Evolutionary conservation across 37 sponge, comb jelly and placozoan species (phyloP).

Genomic region (Petrosia ficiformis): DNA sequence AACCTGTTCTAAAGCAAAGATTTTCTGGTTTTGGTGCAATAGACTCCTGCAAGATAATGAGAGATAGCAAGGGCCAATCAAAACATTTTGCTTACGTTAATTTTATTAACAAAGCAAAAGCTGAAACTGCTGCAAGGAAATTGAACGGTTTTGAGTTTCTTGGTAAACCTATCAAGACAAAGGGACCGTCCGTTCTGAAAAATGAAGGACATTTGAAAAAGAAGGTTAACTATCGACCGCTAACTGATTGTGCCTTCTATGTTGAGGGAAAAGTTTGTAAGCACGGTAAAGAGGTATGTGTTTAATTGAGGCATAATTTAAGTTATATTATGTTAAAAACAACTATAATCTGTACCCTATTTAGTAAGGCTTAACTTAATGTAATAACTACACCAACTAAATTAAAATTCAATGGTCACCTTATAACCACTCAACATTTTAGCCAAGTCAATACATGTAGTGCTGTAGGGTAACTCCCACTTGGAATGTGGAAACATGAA

Average conservation of each 20-base stretch:
- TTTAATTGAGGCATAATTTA: no score
- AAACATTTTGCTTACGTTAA: conserved; percentile 81
- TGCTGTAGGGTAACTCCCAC: no score
- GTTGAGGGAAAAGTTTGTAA: conserved; percentile 42
- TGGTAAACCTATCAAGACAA: conserved; percentile 46
- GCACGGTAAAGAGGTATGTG: conserved; percentile 36
- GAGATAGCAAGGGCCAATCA: conserved; percentile 47
- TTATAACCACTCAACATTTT: no score
- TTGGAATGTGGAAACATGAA: no score
- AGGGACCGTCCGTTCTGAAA: conserved; percentile 54
- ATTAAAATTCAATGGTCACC: no score
- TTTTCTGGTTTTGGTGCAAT: conserved; percentile 47
- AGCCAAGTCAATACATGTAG: no score
- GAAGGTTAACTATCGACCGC: conserved; percentile 50
- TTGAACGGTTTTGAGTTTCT: conserved; percentile 3
- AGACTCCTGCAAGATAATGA: conserved; percentile 41
- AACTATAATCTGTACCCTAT: no score
- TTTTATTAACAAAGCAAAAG: conserved; percentile 25
- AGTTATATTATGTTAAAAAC: no score
- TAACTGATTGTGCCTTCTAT: conserved; percentile 83
- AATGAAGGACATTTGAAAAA: conserved; percentile 25
- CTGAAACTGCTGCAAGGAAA: conserved; percentile 59
- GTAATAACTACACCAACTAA: no score
- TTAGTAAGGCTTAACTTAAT: no score
- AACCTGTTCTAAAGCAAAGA: conserved; percentile 31